Evolutionary conservation across 2,113 vertebrate species (phyloP), one percentile per base, ranked within the genome.

Genomic region (Ciconia boyciana): DNA sequence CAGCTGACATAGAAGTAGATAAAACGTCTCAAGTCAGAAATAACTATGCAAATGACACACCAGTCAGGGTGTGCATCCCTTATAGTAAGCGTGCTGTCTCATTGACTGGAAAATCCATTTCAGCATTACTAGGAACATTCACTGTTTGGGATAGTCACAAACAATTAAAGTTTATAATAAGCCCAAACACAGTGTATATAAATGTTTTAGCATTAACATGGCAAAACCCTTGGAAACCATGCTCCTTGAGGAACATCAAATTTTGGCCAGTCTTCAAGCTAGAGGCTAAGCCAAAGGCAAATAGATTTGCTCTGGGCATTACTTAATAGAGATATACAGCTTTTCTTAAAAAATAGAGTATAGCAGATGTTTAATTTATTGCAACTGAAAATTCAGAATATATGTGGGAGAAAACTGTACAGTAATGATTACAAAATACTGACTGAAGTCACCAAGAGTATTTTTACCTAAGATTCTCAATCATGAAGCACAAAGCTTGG

Each of bases 261-360:
- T 62, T 80, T 72, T 83, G 96, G 96, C 93, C 95, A 97, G 74
- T 74, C 90, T 97, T 96, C 29, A 94, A 96, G 97, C 97, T 94
- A 87, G 94, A 97, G 97, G 97, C 97, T 91, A 97, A 97, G 98
- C 98, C 97, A 58, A 94, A n/a, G 97, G 98, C 98, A 97, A 95
- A 89, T 55, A 96, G 82, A 93, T 93, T 87, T 92, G 95, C 96
- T 96, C 87, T 92, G 93, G 96, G 95, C 95, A 95, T 77, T 95
- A 80, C 74, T 95, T 97, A 96, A 97, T 94, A 94, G 76, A 97
- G 91, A 94, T 89, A 54, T 96, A 87, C 92, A 96, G 55, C 76
- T 96, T 64, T 76, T 76, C 77, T 84, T 96, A 90, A 43, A 70
- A 84, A 84, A 65, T 71, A 79, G 21, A 85, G 44, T 58, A 39